A percentile compares a stretch with the other conserved stretches of the same genome.
These are phyloP conservation scores for Lomographa bimaculata DNA, from an alignment of 2,888 invertebrate genomes.

Conservation along the genomic window DNA sequence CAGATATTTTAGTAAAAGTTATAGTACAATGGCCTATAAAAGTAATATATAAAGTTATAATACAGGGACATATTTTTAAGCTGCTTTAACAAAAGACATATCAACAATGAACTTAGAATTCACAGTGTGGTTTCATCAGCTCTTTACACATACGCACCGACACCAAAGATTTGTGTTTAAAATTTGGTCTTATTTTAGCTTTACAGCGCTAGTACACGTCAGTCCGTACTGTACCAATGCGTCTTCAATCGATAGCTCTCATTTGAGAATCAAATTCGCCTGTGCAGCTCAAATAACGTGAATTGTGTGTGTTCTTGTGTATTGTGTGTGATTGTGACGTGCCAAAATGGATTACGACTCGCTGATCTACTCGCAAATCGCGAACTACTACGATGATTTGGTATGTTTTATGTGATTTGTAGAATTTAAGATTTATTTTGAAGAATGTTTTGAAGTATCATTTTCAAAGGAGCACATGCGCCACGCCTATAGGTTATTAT, in stretches of 20 bases:
- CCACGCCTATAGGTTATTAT: conserved; percentile 1
- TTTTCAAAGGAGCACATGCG: too few relatives aligned
- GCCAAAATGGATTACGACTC: conserved; percentile 87
- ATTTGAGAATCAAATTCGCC: conserved; percentile 33
- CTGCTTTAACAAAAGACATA: too few relatives aligned
- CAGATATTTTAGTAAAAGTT: too few relatives aligned
- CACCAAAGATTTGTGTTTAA: conserved; percentile 82
- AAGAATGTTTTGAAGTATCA: too few relatives aligned
- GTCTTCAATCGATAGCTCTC: conserved; percentile 75
- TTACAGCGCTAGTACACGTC: conserved; percentile 81
- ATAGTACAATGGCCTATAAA: too few relatives aligned
- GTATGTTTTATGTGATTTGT: conserved; percentile 54
- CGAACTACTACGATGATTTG: conserved; percentile 86
- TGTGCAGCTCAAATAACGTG: conserved; percentile 23
- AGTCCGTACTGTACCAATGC: conserved; percentile 74
- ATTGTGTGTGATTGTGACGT: conserved; percentile 13
- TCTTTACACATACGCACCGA: conserved; percentile 57
- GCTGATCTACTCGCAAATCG: conserved; percentile 85
- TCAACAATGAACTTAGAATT: too few relatives aligned
- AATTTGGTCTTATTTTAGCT: conserved; percentile 85
- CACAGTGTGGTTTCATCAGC: conserved; percentile 53
- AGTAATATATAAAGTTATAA: too few relatives aligned
- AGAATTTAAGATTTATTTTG: background rate
- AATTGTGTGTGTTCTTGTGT: conserved; percentile 29
- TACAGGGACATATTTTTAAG: too few relatives aligned